phyloP scores from a whole-genome alignment of 2,113 vertebrate species.

The Labeo rohita region DNA sequence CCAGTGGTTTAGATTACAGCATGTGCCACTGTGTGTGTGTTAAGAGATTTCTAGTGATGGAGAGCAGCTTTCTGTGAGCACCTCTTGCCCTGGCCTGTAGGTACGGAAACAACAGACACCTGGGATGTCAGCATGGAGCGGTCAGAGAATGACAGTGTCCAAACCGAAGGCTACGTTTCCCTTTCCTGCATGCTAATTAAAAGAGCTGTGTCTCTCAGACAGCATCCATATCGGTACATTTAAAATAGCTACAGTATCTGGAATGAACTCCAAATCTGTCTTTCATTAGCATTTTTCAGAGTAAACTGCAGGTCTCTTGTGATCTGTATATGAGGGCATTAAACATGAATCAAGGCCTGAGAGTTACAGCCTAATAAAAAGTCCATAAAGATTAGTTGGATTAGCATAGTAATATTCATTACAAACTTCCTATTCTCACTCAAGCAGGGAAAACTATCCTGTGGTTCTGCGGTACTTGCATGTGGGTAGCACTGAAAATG shows the following conservation, averaged over 20 bases:
- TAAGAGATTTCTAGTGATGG: neutral
- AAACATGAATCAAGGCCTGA: slow-evolving; percentile 52
- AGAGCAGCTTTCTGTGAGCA: neutral
- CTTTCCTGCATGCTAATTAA: slow-evolving; percentile 46
- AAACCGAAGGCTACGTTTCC: slow-evolving; percentile 14
- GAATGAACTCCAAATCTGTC: slow-evolving; percentile 30
- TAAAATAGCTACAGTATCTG: neutral
- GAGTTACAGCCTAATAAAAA: slow-evolving; percentile 55
- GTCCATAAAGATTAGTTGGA: slow-evolving; percentile 53
- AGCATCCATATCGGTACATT: slow-evolving; percentile 33
- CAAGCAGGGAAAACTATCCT: slow-evolving; percentile 43
- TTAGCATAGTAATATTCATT: slow-evolving; percentile 60
- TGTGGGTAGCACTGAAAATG: slow-evolving; percentile 50
- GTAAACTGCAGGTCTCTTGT: slow-evolving; percentile 34
- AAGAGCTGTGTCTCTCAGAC: neutral
- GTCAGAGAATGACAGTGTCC: slow-evolving; percentile 33
- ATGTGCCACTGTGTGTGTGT: neutral
- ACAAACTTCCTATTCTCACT: slow-evolving; percentile 50
- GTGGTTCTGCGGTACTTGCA: slow-evolving; percentile 32
- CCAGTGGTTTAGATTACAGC: slow-evolving; percentile 58
- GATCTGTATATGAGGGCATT: slow-evolving; percentile 57
- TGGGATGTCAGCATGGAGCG: slow-evolving; percentile 53
- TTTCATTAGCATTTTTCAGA: slow-evolving; percentile 52
- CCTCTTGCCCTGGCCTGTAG: slow-evolving; percentile 3
- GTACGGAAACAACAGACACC: neutral